phyloP scores from a whole-genome alignment of 2,113 vertebrate species.

The Spermophilus dauricus region DNA sequence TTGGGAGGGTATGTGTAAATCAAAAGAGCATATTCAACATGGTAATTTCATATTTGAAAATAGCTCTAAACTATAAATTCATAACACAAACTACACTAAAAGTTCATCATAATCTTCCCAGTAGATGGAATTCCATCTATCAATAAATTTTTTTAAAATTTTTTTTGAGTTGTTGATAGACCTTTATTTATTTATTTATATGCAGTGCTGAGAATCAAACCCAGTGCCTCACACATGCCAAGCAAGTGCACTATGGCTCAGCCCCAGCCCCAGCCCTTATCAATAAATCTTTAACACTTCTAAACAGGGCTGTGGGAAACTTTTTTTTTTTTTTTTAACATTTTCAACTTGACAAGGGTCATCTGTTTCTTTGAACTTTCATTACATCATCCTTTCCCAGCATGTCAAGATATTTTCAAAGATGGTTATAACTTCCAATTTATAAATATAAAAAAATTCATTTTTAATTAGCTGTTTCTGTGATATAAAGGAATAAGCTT shows the following conservation, averaged over 20 bases:
- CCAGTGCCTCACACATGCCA: no score
- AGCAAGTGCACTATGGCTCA: no score
- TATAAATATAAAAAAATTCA: not conserved
- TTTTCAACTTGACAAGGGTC: not conserved
- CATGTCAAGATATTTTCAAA: conserved; percentile 15
- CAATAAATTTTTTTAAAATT: not conserved
- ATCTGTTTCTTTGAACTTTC: not conserved
- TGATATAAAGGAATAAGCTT: not conserved
- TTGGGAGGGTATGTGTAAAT: not conserved
- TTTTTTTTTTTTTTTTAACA: not conserved
- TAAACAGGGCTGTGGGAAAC: not conserved
- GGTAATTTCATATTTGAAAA: not conserved
- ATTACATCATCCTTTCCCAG: not conserved
- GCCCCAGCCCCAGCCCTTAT: not conserved
- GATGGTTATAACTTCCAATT: not conserved
- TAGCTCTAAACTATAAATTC: not conserved
- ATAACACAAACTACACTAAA: conserved; percentile 22
- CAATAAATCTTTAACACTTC: not conserved
- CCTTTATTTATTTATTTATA: no score
- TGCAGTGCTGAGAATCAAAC: no score
- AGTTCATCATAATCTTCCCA: not conserved
- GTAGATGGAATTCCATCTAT: not conserved
- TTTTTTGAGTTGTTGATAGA: no score
- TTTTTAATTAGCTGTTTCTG: conserved; percentile 27
- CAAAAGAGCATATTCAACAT: not conserved